Percentiles rank a stretch among this genome's conserved stretches.
Conservation (phyloP, 2,113 vertebrate species). For the Tylochromis polylepis region DNA sequence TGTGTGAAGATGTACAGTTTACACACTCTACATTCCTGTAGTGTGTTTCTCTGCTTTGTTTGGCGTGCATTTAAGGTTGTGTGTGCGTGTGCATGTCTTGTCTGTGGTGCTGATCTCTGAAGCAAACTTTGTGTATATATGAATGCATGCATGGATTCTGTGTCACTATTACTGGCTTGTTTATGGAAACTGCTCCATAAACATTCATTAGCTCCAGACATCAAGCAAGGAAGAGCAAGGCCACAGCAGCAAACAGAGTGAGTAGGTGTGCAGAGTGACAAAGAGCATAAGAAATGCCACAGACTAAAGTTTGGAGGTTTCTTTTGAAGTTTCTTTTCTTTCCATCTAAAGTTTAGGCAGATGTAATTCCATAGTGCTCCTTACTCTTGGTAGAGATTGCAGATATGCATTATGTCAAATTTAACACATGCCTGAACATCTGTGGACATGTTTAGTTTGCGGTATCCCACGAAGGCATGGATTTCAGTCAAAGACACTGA, state of each 20-base stretch:
- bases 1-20: neutral
- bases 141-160: neutral
- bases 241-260: neutral
- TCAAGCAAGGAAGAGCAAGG: neutral
- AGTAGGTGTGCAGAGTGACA: slow-evolving; percentile 25
- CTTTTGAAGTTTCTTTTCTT: neutral
- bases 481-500: neutral
- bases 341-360: neutral
- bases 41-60: neutral
- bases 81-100: neutral
- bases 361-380: neutral
- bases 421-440: neutral
- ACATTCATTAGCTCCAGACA: slow-evolving; percentile 17
- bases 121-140: neutral
- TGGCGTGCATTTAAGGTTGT: neutral
- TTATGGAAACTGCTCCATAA: neutral
- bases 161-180: neutral
- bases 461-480: neutral
- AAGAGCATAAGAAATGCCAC: slow-evolving; percentile 24
- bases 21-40: neutral
- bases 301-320: neutral
- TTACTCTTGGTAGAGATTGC: neutral
- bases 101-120: neutral
- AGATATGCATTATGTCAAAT: neutral
- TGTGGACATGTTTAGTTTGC: neutral